A percentile compares a stretch with the other conserved stretches of the same genome.
Evolutionary conservation across 2,113 vertebrate genomes (phyloP).

Genomic region (Poecile atricapillus): DNA sequence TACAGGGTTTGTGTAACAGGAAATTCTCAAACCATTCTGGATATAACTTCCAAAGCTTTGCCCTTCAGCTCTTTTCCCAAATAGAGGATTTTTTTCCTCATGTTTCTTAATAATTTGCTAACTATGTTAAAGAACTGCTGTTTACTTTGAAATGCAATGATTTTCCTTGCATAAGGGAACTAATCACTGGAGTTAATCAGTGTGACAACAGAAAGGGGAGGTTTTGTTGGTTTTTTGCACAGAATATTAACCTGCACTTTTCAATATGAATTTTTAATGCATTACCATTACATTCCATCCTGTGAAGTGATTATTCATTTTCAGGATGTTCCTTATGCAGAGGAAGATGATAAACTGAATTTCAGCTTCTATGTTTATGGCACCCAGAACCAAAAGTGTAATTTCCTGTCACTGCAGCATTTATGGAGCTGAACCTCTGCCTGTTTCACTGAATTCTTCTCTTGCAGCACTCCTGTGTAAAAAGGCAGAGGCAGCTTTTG

Average conservation of each 20-base stretch:
- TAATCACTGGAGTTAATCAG: slow-evolving; percentile 68
- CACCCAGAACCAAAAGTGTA: slow-evolving; percentile 25
- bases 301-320: slow-evolving; percentile 62
- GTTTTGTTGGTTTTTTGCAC: slow-evolving; percentile 58
- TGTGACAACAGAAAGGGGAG: slow-evolving; percentile 65
- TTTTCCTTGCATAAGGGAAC: slow-evolving; percentile 57
- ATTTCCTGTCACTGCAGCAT: slow-evolving; percentile 50
- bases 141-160: slow-evolving; percentile 60
- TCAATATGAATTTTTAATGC: slow-evolving; percentile 64
- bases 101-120: slow-evolving; percentile 58
- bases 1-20: neutral
- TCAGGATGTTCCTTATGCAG: slow-evolving; percentile 51
- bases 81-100: neutral
- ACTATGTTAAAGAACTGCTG: slow-evolving; percentile 34
- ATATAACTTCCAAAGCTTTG: neutral
- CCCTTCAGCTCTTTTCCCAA: slow-evolving; percentile 20
- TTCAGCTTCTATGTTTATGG: slow-evolving; percentile 48
- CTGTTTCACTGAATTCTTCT: neutral
- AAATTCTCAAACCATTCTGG: neutral
- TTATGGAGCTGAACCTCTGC: slow-evolving; percentile 3
- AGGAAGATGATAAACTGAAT: slow-evolving; percentile 59
- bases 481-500: neutral
- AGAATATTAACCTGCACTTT: slow-evolving; percentile 67
- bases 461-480: neutral
- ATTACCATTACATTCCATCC: slow-evolving; percentile 51